A percentile compares a stretch with the other conserved stretches of the same genome.
These are phyloP conservation scores for Acleris cristana DNA, from an alignment of 2,888 invertebrate species.

Conservation along the genomic window DNA sequence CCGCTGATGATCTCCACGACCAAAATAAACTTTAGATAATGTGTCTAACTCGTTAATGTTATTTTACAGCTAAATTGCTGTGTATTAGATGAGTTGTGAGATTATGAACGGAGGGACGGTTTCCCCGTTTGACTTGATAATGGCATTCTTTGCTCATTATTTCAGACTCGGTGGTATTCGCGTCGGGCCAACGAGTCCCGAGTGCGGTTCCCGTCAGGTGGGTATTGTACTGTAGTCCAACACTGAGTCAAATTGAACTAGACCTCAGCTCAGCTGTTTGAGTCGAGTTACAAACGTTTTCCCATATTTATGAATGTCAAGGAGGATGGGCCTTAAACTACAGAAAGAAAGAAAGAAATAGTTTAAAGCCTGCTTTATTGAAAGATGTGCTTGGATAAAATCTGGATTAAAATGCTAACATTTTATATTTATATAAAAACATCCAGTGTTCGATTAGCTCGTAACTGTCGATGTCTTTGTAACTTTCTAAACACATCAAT, in stretches of 20 bases:
- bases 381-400: too few species aligned
- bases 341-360: too few species aligned
- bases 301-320: too few species aligned
- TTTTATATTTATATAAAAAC: too few species aligned
- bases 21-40: neutral
- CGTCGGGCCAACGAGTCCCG: conserved; percentile 66
- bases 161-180: conserved; percentile 79
- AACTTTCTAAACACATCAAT: too few species aligned
- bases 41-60: neutral
- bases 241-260: neutral
- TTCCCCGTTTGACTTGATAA: conserved; percentile 69
- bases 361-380: too few species aligned
- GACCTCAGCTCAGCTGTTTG: too few species aligned
- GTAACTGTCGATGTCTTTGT: too few species aligned
- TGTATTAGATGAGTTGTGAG: conserved; percentile 39
- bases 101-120: conserved; percentile 61
- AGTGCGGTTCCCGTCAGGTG: conserved; percentile 63
- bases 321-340: too few species aligned
- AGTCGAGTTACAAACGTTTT: neutral
- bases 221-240: conserved; percentile 53
- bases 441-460: too few species aligned
- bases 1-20: conserved; percentile 58
- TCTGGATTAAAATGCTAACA: too few species aligned
- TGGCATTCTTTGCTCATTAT: conserved; percentile 82
- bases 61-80: neutral